Conservation (phyloP, 2,888 invertebrate genomes). For the Macrophya annulata region DNA sequence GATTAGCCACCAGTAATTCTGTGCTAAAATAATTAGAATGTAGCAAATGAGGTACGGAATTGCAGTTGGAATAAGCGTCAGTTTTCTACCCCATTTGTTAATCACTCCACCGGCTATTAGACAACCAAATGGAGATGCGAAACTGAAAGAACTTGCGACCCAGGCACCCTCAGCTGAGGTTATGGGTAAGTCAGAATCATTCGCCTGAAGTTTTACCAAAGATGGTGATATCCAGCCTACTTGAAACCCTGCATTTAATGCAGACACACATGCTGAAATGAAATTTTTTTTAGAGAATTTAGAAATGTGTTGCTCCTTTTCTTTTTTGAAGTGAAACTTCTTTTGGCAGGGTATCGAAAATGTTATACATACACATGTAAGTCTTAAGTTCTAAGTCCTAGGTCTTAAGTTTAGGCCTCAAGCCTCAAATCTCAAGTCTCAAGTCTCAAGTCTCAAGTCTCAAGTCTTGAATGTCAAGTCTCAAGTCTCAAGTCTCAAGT, state of each 20-base stretch:
- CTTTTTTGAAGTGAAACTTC: too few species aligned
- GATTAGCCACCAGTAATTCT: constrained; percentile 13
- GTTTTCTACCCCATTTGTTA: constrained; percentile 43
- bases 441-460: too few species aligned
- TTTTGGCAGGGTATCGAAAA: too few species aligned
- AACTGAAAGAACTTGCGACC: constrained; percentile 55
- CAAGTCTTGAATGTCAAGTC: too few species aligned
- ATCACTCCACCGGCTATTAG: constrained; percentile 55
- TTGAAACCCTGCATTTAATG: constrained; percentile 54
- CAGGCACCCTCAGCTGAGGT: constrained; percentile 58
- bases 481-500: too few species aligned
- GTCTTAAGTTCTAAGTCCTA: too few species aligned
- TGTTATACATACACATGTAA: too few species aligned
- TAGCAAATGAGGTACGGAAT: background rate
- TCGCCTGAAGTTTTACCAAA: constrained; percentile 37
- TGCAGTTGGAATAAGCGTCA: background rate
- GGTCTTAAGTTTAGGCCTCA: too few species aligned
- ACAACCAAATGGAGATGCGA: constrained; percentile 63
- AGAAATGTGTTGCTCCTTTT: too few species aligned
- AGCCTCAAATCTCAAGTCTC: too few species aligned
- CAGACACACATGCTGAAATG: constrained; percentile 41
- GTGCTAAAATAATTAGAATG: background rate
- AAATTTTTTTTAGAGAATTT: background rate
- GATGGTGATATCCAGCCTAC: constrained; percentile 58
- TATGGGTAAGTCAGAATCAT: constrained; percentile 50